Evolutionary conservation across 2,113 vertebrate genomes (phyloP).

Genomic region (Melanostigma gelatinosum): DNA sequence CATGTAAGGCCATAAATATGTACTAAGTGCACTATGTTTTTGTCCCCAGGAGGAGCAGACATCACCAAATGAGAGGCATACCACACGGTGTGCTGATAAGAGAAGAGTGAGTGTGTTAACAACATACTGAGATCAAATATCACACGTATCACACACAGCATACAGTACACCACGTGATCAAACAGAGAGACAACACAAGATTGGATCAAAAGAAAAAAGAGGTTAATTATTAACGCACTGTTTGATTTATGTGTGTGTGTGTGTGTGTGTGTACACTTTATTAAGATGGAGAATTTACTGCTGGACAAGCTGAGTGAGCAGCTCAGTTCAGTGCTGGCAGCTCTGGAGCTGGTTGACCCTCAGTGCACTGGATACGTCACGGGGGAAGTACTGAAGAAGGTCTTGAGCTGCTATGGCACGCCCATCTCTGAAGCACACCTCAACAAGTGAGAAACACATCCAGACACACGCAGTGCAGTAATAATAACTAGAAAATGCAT

Average conservation of each 20-base stretch:
- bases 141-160: conserved; percentile 18
- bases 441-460: conserved; percentile 68
- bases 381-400: conserved; percentile 68
- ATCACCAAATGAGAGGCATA: conserved; percentile 20
- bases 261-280: background rate
- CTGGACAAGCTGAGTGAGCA: conserved; percentile 62
- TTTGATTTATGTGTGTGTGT: conserved; percentile 6
- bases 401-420: conserved; percentile 62
- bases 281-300: conserved; percentile 70
- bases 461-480: background rate
- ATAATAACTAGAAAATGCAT: background rate
- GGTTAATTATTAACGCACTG: conserved; percentile 38
- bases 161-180: conserved; percentile 14
- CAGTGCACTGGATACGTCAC: conserved; percentile 43
- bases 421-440: conserved; percentile 69
- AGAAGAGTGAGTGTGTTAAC: conserved; percentile 65
- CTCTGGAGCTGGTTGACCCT: conserved; percentile 64
- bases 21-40: background rate
- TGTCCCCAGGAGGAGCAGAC: conserved; percentile 43
- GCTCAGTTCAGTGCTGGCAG: conserved; percentile 50
- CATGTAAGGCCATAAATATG: background rate
- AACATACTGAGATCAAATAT: conserved; percentile 32
- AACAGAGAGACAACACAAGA: conserved; percentile 17
- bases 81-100: conserved; percentile 51
- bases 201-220: conserved; percentile 32